These are phyloP conservation scores for Psix sp. DNA, from an alignment of 1,140 invertebrate species.

Conservation along the genomic window DNA sequence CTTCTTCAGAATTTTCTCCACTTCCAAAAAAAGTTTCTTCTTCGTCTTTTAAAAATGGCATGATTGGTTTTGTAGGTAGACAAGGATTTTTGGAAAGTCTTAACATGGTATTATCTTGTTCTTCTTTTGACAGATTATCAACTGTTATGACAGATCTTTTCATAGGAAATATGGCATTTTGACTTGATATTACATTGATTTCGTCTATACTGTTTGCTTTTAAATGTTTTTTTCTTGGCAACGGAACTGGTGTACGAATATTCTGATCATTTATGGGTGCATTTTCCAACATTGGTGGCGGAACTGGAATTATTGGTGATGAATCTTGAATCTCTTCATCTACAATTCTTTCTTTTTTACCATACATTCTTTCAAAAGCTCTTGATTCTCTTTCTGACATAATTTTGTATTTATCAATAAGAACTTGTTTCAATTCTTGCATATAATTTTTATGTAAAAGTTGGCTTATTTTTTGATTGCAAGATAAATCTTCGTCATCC, in stretches of 20 bases:
- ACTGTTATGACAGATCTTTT: slow-evolving; percentile 16
- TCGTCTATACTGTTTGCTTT: no score
- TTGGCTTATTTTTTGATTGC: slow-evolving; percentile 65
- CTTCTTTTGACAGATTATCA: slow-evolving; percentile 14
- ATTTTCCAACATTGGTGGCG: slow-evolving; percentile 18
- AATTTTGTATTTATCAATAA: slow-evolving; percentile 70
- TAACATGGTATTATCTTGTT: slow-evolving; percentile 31
- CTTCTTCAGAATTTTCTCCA: slow-evolving; percentile 73
- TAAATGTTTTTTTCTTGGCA: slow-evolving; percentile 1
- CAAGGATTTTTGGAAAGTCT: slow-evolving; percentile 53
- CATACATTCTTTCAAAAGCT: slow-evolving; percentile 68
- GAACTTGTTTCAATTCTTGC: slow-evolving; percentile 72
- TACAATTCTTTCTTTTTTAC: slow-evolving; percentile 14
- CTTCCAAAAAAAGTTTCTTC: slow-evolving; percentile 73
- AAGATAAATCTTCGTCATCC: slow-evolving; percentile 57
- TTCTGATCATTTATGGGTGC: not conserved
- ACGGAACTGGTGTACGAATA: not conserved
- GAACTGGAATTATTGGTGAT: slow-evolving; percentile 12
- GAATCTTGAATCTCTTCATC: slow-evolving; percentile 13
- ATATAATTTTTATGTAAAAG: slow-evolving; percentile 71
- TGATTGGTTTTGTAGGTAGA: slow-evolving; percentile 16
- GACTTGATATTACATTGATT: not conserved
- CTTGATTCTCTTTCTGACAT: slow-evolving; percentile 72
- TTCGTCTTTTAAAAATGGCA: slow-evolving; percentile 44
- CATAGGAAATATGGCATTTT: not conserved